Base-by-base conservation (phyloP, 2,888 invertebrate genomes). In the Oscheius sp. region DNA sequence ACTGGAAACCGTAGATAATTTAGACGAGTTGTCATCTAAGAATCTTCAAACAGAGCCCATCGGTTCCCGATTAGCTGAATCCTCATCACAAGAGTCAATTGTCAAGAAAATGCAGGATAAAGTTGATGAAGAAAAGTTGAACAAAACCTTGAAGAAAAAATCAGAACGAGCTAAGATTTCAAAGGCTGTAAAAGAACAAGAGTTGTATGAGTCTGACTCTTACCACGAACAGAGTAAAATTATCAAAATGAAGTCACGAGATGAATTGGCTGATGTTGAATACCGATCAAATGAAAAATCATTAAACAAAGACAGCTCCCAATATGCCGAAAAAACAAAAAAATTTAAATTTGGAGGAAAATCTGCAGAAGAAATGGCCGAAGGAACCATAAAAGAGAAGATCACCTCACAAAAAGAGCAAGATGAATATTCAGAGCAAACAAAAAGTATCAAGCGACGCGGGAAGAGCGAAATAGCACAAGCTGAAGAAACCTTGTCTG, bases 41-140 rank as follows among this genome's bases (percentile, higher is more conserved):
- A 22, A 22, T 12, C 47, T 47, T 2, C 54, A 54, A 17, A 54
- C 54, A 20, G 54, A 30, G 17, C 54, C 54, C 14, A 20, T 54
- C 22, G 54, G 54, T 4, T 33, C 54, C 1, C n/a, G 2, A 3
- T 3, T 54, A 12, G 47, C 12, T 2, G 14, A 26, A 26, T 26
- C 50, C 6, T 54, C 54, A 17, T 54, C 54, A 20, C 54, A 33
- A n/a, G 54, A 54, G 56, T 36, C 54, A 17, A 20, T 59, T 20
- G 49, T 47, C n/a, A 49, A 12, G 17, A 59, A 62, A 50, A 66
- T 63, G 47, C 38, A 56, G 33, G 45, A 67, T 30, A 41, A 59
- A 50, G n/a, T 12, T 41, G 50, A 45, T 33, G 50, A 45, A 32
- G 54, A 54, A 33, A 54, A 30, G 6, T 32, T 54, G 5, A 26